Conservation (phyloP, 1,140 invertebrate species). For the Idris sp. region DNA sequence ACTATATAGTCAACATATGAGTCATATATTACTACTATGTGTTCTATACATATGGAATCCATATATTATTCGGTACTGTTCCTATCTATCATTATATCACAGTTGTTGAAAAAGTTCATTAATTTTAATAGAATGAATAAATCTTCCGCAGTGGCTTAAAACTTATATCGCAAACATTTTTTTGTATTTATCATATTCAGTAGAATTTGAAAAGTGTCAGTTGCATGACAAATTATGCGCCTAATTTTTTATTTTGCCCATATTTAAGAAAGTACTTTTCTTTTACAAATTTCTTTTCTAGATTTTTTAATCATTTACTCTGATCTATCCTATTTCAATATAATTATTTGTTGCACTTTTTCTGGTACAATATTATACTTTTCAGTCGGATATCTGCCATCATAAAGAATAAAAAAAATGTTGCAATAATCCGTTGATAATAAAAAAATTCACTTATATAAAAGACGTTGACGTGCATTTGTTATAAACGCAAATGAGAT, state of each 20-base stretch:
- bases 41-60: conserved; percentile 30
- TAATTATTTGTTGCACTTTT: conserved; percentile 55
- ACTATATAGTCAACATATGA: conserved; percentile 30
- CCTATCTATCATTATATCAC: conserved; percentile 29
- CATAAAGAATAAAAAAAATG: conserved; percentile 45
- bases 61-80: conserved; percentile 31
- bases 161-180: neutral
- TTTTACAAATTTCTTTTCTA: conserved; percentile 24
- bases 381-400: conserved; percentile 46
- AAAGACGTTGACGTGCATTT: neutral
- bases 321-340: conserved; percentile 54
- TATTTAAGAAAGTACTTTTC: conserved; percentile 21
- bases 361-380: conserved; percentile 18
- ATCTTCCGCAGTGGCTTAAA: neutral
- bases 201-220: conserved; percentile 22
- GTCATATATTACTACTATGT: conserved; percentile 39
- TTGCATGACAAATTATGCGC: conserved; percentile 51
- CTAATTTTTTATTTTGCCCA: conserved; percentile 24
- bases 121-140: conserved; percentile 40
- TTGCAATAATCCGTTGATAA: conserved; percentile 47
- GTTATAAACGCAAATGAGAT: conserved; percentile 27
- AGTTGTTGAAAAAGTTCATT: conserved; percentile 38
- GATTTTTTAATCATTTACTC: conserved; percentile 27
- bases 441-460: too few relatives aligned
- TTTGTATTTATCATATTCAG: conserved; percentile 10